Evolutionary conservation across 2,888 invertebrate genomes (phyloP), one percentile per base, ranked within the genome.

Genomic region (Drosophila mimetica): DNA sequence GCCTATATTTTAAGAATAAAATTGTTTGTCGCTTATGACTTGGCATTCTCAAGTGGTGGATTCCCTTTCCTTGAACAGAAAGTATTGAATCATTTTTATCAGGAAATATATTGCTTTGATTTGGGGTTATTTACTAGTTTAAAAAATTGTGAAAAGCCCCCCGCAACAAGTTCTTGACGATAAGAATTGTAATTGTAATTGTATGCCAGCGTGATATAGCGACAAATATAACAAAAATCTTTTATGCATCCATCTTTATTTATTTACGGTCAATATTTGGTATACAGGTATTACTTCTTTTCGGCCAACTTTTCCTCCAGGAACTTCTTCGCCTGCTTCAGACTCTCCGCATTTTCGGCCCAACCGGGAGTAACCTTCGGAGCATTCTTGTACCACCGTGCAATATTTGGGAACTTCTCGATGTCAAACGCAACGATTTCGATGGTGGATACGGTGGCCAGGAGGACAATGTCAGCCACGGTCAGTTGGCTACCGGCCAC

Each of bases 401-500:
- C 47, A 18, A 76, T 79, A n/a, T 78, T 76, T 1, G 59, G 48
- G 39, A 64, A 75, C 6, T 39, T 54, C 11, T 34, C 8, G 1
- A 76, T 1, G 11, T 72, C 67, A 18, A 61, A 78, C 2, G 47
- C 5, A 3, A 60, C 5, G 7, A 52, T 32, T 18, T 47, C 18
- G 30, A 58, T 55, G 16, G 51, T 65, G 20, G 76, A 64, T 0
- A 72, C 52, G 1, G 46, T 93, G 4, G 95, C 93, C 25, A 94
- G 92, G 18, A 96, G 89, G 20, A 94, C 92, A 36, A 96, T 92
- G 91, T 97, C 97, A 2, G 97, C 97, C 14, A 97, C 89, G 2
- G 96, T 96, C 51, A 96, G 91, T 75, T 92, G 92, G 70, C 94
- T 92, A 0, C 96, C 96, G 16, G 96, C 96, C 25, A 92, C 94